These are phyloP conservation scores for Leuciscus waleckii DNA, from an alignment of 2,797 vertebrate species.

Conservation along the genomic window DNA sequence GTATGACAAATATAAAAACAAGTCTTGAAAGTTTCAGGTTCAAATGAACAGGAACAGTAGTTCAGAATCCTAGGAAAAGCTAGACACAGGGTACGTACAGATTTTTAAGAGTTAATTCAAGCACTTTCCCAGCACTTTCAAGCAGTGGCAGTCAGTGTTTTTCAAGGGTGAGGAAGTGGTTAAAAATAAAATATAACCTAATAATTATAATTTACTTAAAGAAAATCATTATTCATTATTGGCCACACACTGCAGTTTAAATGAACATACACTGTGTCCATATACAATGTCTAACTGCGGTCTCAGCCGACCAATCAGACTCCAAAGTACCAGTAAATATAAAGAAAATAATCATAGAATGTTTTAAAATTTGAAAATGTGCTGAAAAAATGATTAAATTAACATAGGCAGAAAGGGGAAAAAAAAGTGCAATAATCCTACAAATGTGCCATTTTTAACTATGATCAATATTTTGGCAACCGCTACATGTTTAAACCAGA, in stretches of 20 bases:
- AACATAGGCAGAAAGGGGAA: too few relatives aligned
- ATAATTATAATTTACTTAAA: neutral
- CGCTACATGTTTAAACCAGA: neutral
- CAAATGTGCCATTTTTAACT: neutral
- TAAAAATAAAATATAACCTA: neutral
- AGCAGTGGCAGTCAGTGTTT: neutral
- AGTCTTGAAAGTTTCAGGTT: neutral
- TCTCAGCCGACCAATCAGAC: neutral
- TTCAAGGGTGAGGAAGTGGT: neutral
- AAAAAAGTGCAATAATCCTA: too few relatives aligned
- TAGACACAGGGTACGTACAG: neutral
- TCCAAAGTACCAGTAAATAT: neutral
- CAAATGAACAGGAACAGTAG: neutral
- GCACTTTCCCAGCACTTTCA: neutral
- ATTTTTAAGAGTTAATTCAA: neutral
- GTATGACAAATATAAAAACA: neutral
- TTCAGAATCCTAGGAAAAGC: neutral
- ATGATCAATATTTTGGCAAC: neutral
- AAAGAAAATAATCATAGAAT: too few relatives aligned
- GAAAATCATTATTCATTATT: neutral
- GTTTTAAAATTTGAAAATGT: neutral
- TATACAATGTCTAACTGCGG: neutral
- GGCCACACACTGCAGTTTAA: neutral
- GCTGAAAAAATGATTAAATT: neutral
- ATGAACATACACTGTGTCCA: neutral